Evolutionary conservation across 2,113 vertebrate genomes (phyloP).

Genomic region (Atherinomorus stipes): DNA sequence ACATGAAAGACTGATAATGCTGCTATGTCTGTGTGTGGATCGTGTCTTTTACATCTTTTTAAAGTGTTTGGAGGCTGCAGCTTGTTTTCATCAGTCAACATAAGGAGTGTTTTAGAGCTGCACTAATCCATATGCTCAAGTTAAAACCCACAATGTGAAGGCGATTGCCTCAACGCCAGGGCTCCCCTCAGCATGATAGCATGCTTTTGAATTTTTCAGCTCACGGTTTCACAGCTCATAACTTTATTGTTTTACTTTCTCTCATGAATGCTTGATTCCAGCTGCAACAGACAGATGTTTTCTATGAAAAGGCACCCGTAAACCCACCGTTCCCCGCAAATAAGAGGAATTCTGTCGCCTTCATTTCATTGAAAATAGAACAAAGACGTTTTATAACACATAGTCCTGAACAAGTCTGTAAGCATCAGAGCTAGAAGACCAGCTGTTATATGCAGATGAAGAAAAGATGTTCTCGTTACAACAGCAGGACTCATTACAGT

Average conservation of each 20-base stretch:
- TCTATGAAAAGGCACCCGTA: not conserved
- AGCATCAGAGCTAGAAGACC: too few relatives aligned
- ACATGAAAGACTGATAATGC: constrained; percentile 3
- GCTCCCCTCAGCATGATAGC: not conserved
- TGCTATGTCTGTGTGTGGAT: not conserved
- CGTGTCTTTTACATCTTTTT: not conserved
- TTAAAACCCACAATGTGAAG: not conserved
- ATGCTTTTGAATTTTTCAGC: not conserved
- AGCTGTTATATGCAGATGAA: too few relatives aligned
- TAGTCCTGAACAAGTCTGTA: too few relatives aligned
- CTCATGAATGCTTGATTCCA: too few relatives aligned
- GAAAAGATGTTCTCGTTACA: too few relatives aligned
- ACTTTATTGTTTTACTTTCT: not conserved
- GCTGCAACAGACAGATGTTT: not conserved
- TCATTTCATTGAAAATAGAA: not conserved
- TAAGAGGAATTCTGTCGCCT: not conserved
- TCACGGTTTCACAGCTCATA: not conserved
- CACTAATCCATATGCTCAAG: not conserved
- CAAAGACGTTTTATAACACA: too few relatives aligned
- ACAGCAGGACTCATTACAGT: too few relatives aligned
- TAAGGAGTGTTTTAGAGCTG: not conserved
- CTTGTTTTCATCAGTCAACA: constrained; percentile 4
- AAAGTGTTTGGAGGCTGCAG: not conserved
- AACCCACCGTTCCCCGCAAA: not conserved
- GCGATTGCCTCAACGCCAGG: not conserved